phyloP scores from a whole-genome alignment of 2,888 invertebrate genomes.

The Cataglyphis cursor region DNA sequence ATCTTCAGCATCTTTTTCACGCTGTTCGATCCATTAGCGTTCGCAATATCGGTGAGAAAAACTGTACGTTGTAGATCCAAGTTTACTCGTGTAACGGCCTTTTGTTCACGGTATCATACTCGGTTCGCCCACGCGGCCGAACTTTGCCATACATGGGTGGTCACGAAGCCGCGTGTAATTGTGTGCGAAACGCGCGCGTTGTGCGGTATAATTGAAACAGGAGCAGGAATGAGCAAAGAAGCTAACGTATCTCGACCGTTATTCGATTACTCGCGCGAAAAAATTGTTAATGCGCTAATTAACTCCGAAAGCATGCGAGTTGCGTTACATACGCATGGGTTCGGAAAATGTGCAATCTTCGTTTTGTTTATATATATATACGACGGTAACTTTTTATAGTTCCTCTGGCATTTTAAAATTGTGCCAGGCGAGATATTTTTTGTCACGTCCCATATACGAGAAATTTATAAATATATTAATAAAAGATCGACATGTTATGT shows the following conservation, averaged over 20 bases:
- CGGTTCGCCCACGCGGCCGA: conserved; percentile 30
- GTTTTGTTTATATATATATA: background rate
- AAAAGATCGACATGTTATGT: background rate
- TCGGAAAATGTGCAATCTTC: background rate
- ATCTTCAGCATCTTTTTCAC: conserved; percentile 28
- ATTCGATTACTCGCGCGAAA: conserved; percentile 47
- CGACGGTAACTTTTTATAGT: background rate
- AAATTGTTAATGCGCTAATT: conserved; percentile 45
- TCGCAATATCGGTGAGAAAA: background rate
- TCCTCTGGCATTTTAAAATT: background rate
- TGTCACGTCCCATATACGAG: background rate
- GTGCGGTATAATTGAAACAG: conserved; percentile 44
- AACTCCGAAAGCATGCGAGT: conserved; percentile 17
- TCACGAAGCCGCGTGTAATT: conserved; percentile 38
- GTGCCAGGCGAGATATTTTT: conserved; percentile 24
- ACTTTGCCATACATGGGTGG: conserved; percentile 46
- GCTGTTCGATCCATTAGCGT: background rate
- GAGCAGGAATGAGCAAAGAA: conserved; percentile 24
- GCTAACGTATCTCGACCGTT: conserved; percentile 31
- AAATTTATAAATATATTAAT: background rate
- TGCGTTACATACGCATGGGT: background rate
- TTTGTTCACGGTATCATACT: conserved; percentile 21
- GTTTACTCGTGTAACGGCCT: conserved; percentile 40
- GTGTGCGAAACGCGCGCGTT: conserved; percentile 33
- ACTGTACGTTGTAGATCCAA: conserved; percentile 15